Evolutionary conservation across 2,888 invertebrate species (phyloP), one percentile per base, ranked within the genome.

Genomic region (Sipunculus nudus): DNA sequence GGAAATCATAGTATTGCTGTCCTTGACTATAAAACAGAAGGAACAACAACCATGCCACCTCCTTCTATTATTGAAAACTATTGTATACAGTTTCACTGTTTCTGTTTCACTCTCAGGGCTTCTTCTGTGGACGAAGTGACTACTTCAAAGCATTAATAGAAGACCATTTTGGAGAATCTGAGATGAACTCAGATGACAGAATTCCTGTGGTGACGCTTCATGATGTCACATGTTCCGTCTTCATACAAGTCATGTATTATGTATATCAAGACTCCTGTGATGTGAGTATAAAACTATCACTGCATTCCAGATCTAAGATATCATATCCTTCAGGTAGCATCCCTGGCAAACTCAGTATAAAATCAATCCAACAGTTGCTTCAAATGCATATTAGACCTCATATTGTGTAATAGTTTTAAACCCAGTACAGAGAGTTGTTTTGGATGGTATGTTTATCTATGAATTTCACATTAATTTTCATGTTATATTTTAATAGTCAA

Each of bases 121-220:
- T 86, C 72, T 82, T 86, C 73, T 84, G 83, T 72, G 78, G 78
- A 0, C 73, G 86, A 52, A 86, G 86, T 72, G 85, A 85, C 54
- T 87, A 85, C 72, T 86, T 87, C 65, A 75, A 77, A 53, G 79
- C 78, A 0, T 54, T 81, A 41, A 38, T 82, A 3, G 59, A 70
- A 4, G 79, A 82, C 56, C 80, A 78, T 61, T 85, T 86, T 73
- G 74, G 78, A n/a, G 85, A 86, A 71, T 70, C 73, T 3, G 62
- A 57, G 19, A 64, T 70, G 21, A 68, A 59, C n/a, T 69, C 69
- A 1, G 77, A 76, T 23, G 69, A 70, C 40, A 68, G 73, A 39
- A 63, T 83, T 2, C 82, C 81, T 2, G 71, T 80, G 3, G 65
- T 86, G 13, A 72, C 70, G 13, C 66, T 86, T 8, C 76, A 79